Percentiles rank a stretch among this genome's conserved stretches.
These are phyloP conservation scores for Mola mola DNA, from an alignment of 2,113 vertebrate species.

Conservation along the genomic window DNA sequence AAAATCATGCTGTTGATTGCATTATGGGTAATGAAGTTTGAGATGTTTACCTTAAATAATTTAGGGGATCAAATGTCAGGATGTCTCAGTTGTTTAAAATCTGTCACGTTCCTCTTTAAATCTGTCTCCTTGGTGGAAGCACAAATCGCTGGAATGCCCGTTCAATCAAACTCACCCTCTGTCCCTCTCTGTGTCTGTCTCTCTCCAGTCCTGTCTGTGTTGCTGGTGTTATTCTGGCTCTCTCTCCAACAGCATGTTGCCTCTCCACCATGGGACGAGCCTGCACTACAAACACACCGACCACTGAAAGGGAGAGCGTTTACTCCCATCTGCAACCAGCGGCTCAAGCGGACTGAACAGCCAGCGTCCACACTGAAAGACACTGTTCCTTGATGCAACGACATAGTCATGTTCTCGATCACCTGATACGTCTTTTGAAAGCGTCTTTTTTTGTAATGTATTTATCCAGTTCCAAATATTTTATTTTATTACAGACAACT, in stretches of 20 bases:
- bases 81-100: too few relatives aligned
- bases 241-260: constrained; percentile 58
- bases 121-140: not conserved
- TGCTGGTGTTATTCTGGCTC: constrained; percentile 68
- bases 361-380: too few relatives aligned
- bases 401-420: too few relatives aligned
- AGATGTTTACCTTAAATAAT: too few relatives aligned
- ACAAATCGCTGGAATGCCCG: not conserved
- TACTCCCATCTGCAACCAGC: not conserved
- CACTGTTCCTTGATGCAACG: too few relatives aligned
- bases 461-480: too few relatives aligned
- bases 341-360: too few relatives aligned
- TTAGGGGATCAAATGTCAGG: too few relatives aligned
- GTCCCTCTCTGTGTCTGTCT: constrained; percentile 10
- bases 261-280: constrained; percentile 54
- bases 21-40: constrained; percentile 14
- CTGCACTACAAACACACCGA: constrained; percentile 64
- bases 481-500: too few relatives aligned
- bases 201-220: constrained; percentile 69
- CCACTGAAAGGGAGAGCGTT: constrained; percentile 36
- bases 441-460: too few relatives aligned
- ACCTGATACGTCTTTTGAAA: too few relatives aligned
- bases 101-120: too few relatives aligned
- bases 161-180: constrained; percentile 21
- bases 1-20: not conserved